Base-by-base conservation (phyloP, 2,113 vertebrate species). In the Canis aureus region DNA sequence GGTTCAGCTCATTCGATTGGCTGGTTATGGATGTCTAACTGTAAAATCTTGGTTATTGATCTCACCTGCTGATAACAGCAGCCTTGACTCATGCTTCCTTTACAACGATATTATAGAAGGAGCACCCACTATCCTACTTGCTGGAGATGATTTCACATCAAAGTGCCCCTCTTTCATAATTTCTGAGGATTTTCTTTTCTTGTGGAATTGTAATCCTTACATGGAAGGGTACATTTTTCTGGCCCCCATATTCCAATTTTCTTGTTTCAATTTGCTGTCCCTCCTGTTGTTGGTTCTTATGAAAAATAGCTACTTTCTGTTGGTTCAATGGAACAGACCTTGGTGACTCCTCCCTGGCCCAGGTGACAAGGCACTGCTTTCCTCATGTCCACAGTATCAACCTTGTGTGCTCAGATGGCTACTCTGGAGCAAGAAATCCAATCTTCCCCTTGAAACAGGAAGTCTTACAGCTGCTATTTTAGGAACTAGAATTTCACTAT, bases 391-490 rank as follows among this genome's bases (percentile, higher is more conserved):
- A 66, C 8, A 38, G 49, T 8, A 2, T n/a, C 66, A 67, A 2
- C 4, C 0, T 0, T 66, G 22, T 2, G 11, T 35, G 27, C 1
- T 57, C 12, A 43, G 32, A 1, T 32, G 15, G 29, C n/a, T 83
- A 83, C 10, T 60, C 35, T 59, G 38, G 19, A 74, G 43, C 29
- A 69, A 51, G 29, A 51, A 94, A 29, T 69, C n/a, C 60, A 22
- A 69, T 35, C 5, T 49, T 20, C 1, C 2, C 8, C 27, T 51
- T 69, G n/a, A 64, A 71, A 53, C 1, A 43, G 17, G 1, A 32
- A 20, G 29, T 20, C 9, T 16, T 38, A 59, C 10, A 35, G 23
- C 4, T 17, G 1, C 2, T 87, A 8, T 66, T 78, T 83, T 27
- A 78, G 23, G 53, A 69, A 81, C 22, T 11, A 43, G 35, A 29